These are phyloP conservation scores for chimpanzee (Pan troglodytes) DNA, from an alignment of 2,113 vertebrate species.

Conservation along the genomic window NHGRI_mPanTro3-v2.1_pri NC_072408.2:75108001-75108500, in stretches of 20 bases:
- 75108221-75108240: not conserved
- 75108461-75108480: not conserved
- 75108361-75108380: not conserved
- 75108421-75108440: not conserved
- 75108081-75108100: not conserved
- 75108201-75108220: not conserved
- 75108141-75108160: not conserved
- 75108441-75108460: not conserved
- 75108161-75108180: not conserved
- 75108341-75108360: not conserved
- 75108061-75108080: not conserved
- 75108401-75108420: not conserved
- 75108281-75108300: not conserved
- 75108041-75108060: not conserved
- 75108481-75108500: not conserved
- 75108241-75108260: not conserved
- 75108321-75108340: not conserved
- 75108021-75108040: not conserved
- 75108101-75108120: not conserved
- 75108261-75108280: not conserved
- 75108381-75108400: not conserved
- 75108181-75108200: not conserved
- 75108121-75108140: not conserved
- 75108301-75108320: conserved; percentile 9
- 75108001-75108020: conserved; percentile 2